Conservation (phyloP, 2,113 vertebrate species). For the Gymnocephalus cernua region DNA sequence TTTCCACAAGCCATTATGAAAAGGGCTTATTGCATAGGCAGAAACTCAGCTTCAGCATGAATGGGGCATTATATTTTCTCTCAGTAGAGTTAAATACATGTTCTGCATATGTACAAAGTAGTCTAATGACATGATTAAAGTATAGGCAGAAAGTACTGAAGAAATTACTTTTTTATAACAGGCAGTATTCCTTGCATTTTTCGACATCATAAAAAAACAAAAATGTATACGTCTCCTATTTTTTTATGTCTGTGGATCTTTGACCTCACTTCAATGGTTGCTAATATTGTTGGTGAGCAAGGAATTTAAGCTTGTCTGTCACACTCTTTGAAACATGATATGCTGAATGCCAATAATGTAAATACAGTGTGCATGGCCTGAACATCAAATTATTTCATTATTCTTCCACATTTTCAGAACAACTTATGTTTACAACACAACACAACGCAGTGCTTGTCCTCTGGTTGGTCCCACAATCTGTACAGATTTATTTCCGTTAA, state of each 20-base stretch:
- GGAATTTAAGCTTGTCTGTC: not conserved
- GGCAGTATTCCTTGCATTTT: not conserved
- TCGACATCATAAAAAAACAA: not conserved
- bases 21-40: conserved; percentile 1
- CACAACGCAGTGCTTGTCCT: conserved; percentile 11
- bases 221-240: not conserved
- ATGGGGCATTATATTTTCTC: conserved; percentile 14
- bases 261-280: not conserved
- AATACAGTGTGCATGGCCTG: not conserved
- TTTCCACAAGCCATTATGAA: conserved; percentile 51
- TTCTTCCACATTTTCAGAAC: conserved; percentile 1
- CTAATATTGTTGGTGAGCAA: not conserved
- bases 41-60: conserved; percentile 23
- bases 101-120: conserved; percentile 1
- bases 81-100: conserved; percentile 1
- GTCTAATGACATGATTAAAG: not conserved
- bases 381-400: not conserved
- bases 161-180: not conserved
- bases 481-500: conserved; percentile 16
- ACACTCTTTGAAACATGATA: not conserved
- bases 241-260: not conserved
- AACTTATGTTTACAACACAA: conserved; percentile 20
- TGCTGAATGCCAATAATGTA: not conserved
- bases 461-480: not conserved
- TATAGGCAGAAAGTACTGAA: not conserved